Evolutionary conservation across 1,140 invertebrate species (phyloP).

Genomic region (Bicyclus anynana): DNA sequence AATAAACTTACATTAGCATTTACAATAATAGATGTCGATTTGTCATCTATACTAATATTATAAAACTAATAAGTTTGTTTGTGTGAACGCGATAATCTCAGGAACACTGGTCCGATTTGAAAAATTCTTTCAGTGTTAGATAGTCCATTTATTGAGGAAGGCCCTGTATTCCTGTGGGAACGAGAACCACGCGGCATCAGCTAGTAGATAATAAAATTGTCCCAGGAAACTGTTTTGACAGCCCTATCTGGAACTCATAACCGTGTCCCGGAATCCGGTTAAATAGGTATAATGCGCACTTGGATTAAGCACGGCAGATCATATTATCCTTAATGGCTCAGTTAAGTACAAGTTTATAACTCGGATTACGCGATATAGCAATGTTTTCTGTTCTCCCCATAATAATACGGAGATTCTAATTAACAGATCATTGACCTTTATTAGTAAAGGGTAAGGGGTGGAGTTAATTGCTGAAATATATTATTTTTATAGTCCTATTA

Average conservation of each 20-base stretch:
- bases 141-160: no score
- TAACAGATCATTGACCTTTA: constrained; percentile 10
- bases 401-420: constrained; percentile 4
- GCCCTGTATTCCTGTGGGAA: no score
- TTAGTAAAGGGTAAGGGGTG: not conserved
- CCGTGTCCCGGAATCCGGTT: constrained; percentile 56
- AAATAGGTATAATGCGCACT: constrained; percentile 67
- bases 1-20: no score
- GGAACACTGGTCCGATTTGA: no score
- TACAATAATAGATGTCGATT: no score
- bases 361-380: constrained; percentile 41
- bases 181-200: no score
- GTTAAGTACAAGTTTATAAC: constrained; percentile 60
- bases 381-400: constrained; percentile 20
- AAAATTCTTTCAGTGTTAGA: no score
- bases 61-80: no score
- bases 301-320: constrained; percentile 53
- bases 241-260: constrained; percentile 52
- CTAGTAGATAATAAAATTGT: no score
- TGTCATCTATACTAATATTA: no score
- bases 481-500: no score
- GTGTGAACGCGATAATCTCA: no score
- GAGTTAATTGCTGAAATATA: not conserved
- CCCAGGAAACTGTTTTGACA: not conserved
- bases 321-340: constrained; percentile 65